Conservation (phyloP, 53 echinoderm and acorn worm genomes). For the Stichopus horrens region DNA sequence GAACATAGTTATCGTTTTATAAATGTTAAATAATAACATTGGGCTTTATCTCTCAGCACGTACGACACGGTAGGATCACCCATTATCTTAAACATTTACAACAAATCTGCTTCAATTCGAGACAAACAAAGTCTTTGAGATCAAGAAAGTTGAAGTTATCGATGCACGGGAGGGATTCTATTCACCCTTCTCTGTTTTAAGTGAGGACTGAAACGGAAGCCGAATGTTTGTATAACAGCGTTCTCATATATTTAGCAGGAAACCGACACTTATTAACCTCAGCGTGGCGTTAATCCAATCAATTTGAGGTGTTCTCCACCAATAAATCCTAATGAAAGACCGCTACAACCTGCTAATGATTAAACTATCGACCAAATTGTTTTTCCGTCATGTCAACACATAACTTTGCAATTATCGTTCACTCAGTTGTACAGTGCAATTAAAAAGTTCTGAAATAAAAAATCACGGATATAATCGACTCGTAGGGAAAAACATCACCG, state of each 20-base stretch:
- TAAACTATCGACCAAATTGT: background rate
- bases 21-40: background rate
- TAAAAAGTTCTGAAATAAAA: too few species aligned
- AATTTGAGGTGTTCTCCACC: background rate
- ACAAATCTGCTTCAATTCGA: too few species aligned
- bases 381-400: background rate
- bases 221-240: background rate
- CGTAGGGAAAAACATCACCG: too few species aligned
- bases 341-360: slow-evolving; percentile 14
- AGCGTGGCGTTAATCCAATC: background rate
- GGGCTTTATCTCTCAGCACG: background rate
- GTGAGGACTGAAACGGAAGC: background rate
- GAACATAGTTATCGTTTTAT: background rate
- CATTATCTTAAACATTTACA: too few species aligned
- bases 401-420: too few species aligned
- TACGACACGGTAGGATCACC: background rate
- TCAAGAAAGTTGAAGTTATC: too few species aligned
- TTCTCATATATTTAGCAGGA: background rate
- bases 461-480: too few species aligned
- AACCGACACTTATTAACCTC: background rate
- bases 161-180: background rate
- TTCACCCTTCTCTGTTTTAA: background rate
- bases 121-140: too few species aligned
- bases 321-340: background rate
- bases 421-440: too few species aligned